These are phyloP conservation scores for Oligia fasciuncula DNA, from an alignment of 2,888 invertebrate genomes.

Conservation along the genomic window DNA sequence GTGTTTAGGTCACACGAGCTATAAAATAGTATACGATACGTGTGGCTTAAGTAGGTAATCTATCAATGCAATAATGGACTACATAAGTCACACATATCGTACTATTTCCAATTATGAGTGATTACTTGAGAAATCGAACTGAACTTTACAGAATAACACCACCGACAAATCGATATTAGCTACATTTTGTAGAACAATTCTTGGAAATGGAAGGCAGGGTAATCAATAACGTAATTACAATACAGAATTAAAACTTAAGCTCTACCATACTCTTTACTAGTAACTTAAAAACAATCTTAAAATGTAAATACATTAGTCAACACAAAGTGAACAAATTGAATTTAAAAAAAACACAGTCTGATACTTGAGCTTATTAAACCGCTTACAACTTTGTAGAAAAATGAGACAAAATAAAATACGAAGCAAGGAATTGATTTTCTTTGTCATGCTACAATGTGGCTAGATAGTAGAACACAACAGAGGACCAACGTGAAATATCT, in stretches of 20 bases:
- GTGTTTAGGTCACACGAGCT: background rate
- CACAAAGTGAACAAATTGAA: conserved; percentile 4
- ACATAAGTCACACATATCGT: background rate
- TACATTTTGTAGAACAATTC: conserved; percentile 9
- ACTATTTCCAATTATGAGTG: background rate
- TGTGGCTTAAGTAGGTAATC: background rate
- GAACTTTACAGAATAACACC: background rate
- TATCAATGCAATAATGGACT: background rate
- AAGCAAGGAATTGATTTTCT: conserved; percentile 46
- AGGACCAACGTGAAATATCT: background rate
- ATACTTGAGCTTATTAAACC: conserved; percentile 6
- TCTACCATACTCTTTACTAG: background rate
- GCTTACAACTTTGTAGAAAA: conserved; percentile 32
- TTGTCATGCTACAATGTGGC: conserved; percentile 27
- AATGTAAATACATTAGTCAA: conserved; percentile 11
- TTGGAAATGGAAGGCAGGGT: background rate
- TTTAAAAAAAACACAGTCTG: conserved; percentile 2
- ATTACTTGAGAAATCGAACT: background rate
- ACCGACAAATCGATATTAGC: background rate
- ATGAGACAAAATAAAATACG: conserved; percentile 34
- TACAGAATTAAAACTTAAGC: conserved; percentile 6
- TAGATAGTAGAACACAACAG: conserved; percentile 13
- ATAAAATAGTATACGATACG: background rate
- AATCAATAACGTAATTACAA: conserved; percentile 18
- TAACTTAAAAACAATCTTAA: conserved; percentile 10